Evolutionary conservation across 1,140 invertebrate species (phyloP).

Genomic region (Kradibia gibbosae): DNA sequence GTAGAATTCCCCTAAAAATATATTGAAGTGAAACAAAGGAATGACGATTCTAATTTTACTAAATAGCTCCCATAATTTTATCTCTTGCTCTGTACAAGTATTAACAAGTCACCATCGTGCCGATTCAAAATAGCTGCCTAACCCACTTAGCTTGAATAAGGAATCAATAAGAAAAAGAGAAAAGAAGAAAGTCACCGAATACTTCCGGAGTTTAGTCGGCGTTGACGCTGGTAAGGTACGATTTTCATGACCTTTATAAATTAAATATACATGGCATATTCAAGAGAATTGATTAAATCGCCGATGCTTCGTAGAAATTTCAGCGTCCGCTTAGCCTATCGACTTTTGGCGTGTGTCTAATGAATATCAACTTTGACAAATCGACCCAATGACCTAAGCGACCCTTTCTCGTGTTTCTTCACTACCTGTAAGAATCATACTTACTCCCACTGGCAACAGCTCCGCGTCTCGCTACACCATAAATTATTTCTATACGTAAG

Average conservation of each 20-base stretch:
- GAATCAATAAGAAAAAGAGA: constrained; percentile 28
- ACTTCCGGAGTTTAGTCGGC: constrained; percentile 2
- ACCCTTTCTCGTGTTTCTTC: background rate
- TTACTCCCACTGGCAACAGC: background rate
- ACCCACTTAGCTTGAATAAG: constrained; percentile 10
- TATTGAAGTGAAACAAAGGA: background rate
- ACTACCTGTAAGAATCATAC: background rate
- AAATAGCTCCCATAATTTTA: background rate
- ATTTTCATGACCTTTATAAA: constrained; percentile 11
- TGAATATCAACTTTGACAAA: constrained; percentile 1
- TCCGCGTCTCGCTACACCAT: background rate
- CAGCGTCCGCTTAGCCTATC: background rate
- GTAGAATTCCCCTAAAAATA: background rate
- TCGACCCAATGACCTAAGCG: constrained; percentile 20
- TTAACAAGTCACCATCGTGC: background rate
- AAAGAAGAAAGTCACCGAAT: constrained; percentile 35
- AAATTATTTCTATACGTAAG: background rate
- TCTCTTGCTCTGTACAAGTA: background rate
- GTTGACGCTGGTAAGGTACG: no score
- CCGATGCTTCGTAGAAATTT: no score
- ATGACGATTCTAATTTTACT: background rate
- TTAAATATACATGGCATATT: no score
- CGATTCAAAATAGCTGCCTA: background rate
- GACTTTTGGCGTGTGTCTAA: background rate
- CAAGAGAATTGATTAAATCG: no score